A percentile compares a stretch with the other conserved stretches of the same genome.
phyloP scores from a whole-genome alignment of 1,140 invertebrate genomes.

The Brachionus rotundiformis region DNA sequence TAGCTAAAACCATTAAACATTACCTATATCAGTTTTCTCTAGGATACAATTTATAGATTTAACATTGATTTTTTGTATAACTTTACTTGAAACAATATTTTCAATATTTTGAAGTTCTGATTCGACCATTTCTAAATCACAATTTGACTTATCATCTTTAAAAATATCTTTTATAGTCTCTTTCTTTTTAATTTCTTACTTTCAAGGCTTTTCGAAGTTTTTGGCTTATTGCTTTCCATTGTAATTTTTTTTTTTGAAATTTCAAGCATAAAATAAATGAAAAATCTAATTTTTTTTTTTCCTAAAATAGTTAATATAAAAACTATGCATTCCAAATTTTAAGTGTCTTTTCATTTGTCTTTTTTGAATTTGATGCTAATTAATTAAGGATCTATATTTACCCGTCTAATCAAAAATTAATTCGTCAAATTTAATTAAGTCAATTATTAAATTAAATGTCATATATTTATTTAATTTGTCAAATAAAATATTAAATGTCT shows the following conservation, averaged over 20 bases:
- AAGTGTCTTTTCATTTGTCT: background rate
- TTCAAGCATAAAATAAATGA: background rate
- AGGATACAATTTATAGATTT: background rate
- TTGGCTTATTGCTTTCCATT: background rate
- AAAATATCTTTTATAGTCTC: background rate
- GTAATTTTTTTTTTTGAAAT: background rate
- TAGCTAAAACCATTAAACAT: background rate
- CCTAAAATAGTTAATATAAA: background rate
- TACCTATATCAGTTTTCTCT: background rate
- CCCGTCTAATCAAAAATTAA: too few species aligned
- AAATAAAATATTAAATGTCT: too few species aligned
- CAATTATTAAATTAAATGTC: too few species aligned
- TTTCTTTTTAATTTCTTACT: background rate
- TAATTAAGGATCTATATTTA: too few species aligned
- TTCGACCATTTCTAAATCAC: background rate
- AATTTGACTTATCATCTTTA: background rate
- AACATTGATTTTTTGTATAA: background rate
- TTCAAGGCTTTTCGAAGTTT: background rate
- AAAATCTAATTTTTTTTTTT: background rate
- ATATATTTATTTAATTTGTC: too few species aligned
- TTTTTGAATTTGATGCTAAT: background rate
- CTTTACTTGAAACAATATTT: background rate
- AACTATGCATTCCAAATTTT: background rate
- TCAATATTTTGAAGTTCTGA: background rate
- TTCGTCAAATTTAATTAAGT: too few species aligned